phyloP scores from a whole-genome alignment of 2,113 vertebrate species.

The Terrapene triunguis region DNA sequence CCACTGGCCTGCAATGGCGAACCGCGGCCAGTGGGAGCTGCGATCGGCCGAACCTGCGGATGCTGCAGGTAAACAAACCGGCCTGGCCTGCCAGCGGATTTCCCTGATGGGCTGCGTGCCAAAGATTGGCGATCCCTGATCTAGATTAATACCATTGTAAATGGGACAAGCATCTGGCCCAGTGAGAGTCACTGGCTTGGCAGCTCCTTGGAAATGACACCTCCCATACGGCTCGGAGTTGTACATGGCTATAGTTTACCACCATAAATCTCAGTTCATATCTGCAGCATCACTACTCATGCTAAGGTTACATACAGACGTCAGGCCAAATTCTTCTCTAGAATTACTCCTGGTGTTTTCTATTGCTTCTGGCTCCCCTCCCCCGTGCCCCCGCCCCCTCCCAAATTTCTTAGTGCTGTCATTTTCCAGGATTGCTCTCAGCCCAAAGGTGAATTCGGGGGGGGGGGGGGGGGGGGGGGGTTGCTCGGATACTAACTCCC shows the following conservation, averaged over 20 bases:
- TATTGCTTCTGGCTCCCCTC: background rate
- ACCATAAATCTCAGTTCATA: background rate
- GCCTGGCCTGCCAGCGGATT: too few relatives aligned
- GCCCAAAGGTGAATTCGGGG: background rate
- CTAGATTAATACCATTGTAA: background rate
- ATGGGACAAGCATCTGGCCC: background rate
- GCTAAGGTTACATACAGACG: background rate
- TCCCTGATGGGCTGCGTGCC: too few relatives aligned
- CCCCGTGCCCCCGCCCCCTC: too few relatives aligned
- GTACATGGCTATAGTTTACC: background rate
- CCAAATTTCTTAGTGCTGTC: background rate
- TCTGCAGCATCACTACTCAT: background rate
- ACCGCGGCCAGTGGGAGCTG: too few relatives aligned
- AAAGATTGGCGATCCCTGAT: background rate
- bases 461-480: too few relatives aligned
- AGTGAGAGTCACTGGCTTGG: background rate
- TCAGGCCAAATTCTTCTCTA: background rate
- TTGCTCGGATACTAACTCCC: background rate
- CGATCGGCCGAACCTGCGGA: too few relatives aligned
- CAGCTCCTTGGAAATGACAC: background rate
- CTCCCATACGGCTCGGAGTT: background rate
- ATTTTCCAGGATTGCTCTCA: background rate
- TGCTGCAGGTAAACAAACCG: too few relatives aligned
- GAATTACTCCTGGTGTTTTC: background rate
- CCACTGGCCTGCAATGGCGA: too few relatives aligned